Evolutionary conservation across 1,140 invertebrate species (phyloP).

Genomic region (Macrocentrus cingulum): DNA sequence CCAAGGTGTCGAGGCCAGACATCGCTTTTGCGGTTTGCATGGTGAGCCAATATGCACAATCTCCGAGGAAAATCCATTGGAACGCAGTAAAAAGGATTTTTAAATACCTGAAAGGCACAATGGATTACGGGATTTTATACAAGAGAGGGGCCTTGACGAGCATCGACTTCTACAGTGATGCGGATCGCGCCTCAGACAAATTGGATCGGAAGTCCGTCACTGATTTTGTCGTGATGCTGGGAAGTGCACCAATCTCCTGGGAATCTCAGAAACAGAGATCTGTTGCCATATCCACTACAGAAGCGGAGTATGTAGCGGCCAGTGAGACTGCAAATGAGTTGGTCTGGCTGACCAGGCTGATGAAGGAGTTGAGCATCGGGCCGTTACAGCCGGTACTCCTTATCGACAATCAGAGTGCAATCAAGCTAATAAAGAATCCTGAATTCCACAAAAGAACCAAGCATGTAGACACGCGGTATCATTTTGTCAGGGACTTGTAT

Average conservation of each 20-base stretch:
- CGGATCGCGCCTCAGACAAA: constrained; percentile 28
- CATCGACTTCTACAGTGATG: not conserved
- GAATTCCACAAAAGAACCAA: constrained; percentile 38
- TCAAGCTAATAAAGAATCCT: constrained; percentile 39
- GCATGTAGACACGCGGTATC: constrained; percentile 37
- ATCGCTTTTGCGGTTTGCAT: not conserved
- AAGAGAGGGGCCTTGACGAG: not conserved
- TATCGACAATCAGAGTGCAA: constrained; percentile 44
- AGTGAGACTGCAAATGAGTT: constrained; percentile 26
- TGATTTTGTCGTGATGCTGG: constrained; percentile 29
- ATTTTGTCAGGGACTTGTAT: constrained; percentile 31
- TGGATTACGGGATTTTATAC: constrained; percentile 7
- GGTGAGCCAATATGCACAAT: constrained; percentile 14
- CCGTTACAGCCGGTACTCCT: constrained; percentile 22
- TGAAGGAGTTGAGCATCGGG: not conserved
- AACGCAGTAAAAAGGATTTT: constrained; percentile 39
- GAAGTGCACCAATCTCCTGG: constrained; percentile 31
- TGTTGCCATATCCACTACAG: constrained; percentile 33
- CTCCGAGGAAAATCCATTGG: constrained; percentile 35
- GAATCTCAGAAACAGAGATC: constrained; percentile 28
- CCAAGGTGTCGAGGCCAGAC: constrained; percentile 1
- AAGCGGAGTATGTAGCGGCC: constrained; percentile 35
- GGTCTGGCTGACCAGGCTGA: constrained; percentile 19
- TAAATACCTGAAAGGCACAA: constrained; percentile 42
- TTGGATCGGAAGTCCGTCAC: constrained; percentile 35